Base-by-base conservation (phyloP, 2,888 invertebrate genomes). In the Diadromus collaris region DNA sequence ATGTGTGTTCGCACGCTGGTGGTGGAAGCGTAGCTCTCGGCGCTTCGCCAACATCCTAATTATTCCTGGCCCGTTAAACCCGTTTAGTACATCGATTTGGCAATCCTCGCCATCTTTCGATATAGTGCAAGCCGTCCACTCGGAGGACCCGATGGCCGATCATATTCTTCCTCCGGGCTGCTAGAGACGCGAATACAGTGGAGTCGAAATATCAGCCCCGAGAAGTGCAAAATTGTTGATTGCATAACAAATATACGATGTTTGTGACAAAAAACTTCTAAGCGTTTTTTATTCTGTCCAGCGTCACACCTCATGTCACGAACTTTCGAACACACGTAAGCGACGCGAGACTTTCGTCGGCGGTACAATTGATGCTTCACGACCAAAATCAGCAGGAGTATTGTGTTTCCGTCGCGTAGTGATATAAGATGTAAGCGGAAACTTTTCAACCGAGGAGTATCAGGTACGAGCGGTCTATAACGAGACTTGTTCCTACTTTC, bases 21-120 rank as follows among this genome's bases (percentile, higher is more conserved):
- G 84, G 83, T 81, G 83, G 81, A 81, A 81, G 79, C 80, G 74
- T 63, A 74, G 79, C 76, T 78, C 85, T 88, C 86, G 89, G 89
- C 89, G 83, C 81, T 81, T 77, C 86, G 89, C 89, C 89, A 89
- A 87, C 84, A 87, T 83, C 85, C 88, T 89, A 89, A 89, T 89
- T 89, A 89, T 89, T 88, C 88, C 85, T 86, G 85, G 84, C 82
- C 86, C 88, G 87, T 89, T 89, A 85, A 89, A 84, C 88, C 83
- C 88, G 86, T 89, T 89, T 89, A 88, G 86, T 84, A 83, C 86
- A 88, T 88, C 86, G 88, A 88, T 87, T 89, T 87, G 83, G 84
- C 85, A 85, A 87, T 86, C 81, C 82, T 79, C 78, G 82, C 84
- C 83, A 86, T 84, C 87, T 85, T 87, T 85, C 82, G 68, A 79